Conservation (phyloP, 2,797 vertebrate species). For the Enteromius argenteus region DNA sequence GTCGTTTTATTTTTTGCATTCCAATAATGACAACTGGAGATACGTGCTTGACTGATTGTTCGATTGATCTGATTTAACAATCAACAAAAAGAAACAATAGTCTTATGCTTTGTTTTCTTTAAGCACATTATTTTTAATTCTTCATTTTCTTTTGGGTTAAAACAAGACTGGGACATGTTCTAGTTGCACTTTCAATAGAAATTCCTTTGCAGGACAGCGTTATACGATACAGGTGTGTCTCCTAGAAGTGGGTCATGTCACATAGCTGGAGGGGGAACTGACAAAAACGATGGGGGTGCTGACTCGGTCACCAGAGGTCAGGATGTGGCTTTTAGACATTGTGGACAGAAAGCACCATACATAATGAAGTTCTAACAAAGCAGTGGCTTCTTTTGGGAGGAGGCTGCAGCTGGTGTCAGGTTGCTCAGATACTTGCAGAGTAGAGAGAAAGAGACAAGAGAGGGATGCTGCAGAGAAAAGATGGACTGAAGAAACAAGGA, state of each 20-base stretch:
- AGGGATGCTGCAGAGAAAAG: conserved; percentile 7
- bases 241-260: conserved; percentile 15
- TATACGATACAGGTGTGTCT: conserved; percentile 55
- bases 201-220: conserved; percentile 28
- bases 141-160: not conserved
- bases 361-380: conserved; percentile 3
- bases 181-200: conserved; percentile 3
- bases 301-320: not conserved
- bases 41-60: not conserved
- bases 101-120: not conserved
- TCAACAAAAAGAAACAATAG: too few relatives aligned
- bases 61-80: too few relatives aligned
- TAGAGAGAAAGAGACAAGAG: conserved; percentile 6
- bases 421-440: not conserved
- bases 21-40: not conserved
- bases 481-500: not conserved
- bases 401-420: conserved; percentile 27
- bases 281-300: not conserved
- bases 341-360: conserved; percentile 4
- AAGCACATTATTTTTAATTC: not conserved
- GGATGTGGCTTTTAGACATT: conserved; percentile 22
- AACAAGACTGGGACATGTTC: not conserved
- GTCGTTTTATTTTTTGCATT: too few relatives aligned
- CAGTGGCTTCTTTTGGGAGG: conserved; percentile 3
- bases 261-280: conserved; percentile 32